phyloP scores from a whole-genome alignment of 2,888 invertebrate species.

The Morpho achilles region DNA sequence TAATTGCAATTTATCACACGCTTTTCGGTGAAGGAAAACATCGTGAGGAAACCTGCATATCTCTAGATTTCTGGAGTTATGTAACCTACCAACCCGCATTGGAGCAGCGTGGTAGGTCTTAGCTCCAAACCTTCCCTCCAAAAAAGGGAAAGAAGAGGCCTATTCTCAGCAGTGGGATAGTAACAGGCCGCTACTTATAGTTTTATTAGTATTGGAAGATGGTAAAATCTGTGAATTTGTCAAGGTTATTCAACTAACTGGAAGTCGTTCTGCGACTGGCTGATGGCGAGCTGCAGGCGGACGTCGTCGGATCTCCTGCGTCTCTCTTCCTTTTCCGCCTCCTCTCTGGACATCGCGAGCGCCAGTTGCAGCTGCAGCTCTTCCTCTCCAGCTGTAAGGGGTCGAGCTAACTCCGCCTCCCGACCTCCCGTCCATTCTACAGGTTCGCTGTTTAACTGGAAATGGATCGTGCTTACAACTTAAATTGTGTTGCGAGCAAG shows the following conservation, averaged over 20 bases:
- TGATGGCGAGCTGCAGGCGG: slow-evolving; percentile 95
- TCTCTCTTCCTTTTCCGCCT: slow-evolving; percentile 97
- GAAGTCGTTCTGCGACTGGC: slow-evolving; percentile 96
- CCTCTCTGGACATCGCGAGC: slow-evolving; percentile 98
- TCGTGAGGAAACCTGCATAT: too few relatives aligned
- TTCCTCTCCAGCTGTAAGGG: slow-evolving; percentile 98
- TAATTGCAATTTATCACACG: too few relatives aligned
- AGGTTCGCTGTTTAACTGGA: slow-evolving; percentile 22
- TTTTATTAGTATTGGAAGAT: too few relatives aligned
- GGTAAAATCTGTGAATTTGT: neutral
- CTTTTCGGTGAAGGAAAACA: too few relatives aligned
- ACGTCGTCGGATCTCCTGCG: slow-evolving; percentile 97
- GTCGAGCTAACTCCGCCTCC: slow-evolving; percentile 89
- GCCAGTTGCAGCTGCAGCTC: slow-evolving; percentile 98
- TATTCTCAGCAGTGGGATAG: too few relatives aligned
- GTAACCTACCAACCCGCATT: too few relatives aligned
- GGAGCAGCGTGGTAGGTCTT: too few relatives aligned
- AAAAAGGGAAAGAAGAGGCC: too few relatives aligned
- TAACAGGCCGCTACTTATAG: too few relatives aligned
- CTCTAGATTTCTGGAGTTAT: too few relatives aligned
- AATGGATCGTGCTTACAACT: neutral
- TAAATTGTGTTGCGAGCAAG: too few relatives aligned
- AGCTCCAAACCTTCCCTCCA: too few relatives aligned
- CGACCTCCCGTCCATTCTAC: slow-evolving; percentile 29
- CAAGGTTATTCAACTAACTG: slow-evolving; percentile 77